phyloP scores from a whole-genome alignment of 2,113 vertebrate species.

The Paratilapia polleni region DNA sequence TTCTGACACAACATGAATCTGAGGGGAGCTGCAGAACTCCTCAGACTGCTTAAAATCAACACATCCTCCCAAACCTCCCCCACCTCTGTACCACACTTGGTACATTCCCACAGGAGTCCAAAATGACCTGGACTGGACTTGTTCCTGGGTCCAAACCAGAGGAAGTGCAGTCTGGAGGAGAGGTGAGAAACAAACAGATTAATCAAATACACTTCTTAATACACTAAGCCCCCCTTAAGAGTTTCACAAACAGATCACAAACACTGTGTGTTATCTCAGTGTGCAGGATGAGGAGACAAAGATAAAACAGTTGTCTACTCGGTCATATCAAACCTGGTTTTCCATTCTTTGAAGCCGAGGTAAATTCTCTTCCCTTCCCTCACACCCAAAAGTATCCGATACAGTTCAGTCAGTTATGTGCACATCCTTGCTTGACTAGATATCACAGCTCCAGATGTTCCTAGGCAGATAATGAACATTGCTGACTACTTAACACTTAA shows the following conservation, averaged over 20 bases:
- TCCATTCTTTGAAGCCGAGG: too few species aligned
- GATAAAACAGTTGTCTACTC: too few species aligned
- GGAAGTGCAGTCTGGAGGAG: neutral
- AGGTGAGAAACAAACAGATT: too few species aligned
- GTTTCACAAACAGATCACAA: too few species aligned
- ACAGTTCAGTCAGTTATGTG: neutral
- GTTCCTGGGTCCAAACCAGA: neutral
- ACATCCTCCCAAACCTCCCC: too few species aligned
- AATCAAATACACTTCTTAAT: neutral
- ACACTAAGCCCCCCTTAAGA: neutral
- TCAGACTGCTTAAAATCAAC: neutral
- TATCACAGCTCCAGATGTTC: neutral
- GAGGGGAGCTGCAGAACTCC: neutral
- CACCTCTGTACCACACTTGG: too few species aligned
- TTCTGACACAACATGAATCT: neutral
- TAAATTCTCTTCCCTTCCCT: too few species aligned
- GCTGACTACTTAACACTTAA: neutral
- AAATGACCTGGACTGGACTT: neutral
- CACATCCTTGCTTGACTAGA: fast-evolving
- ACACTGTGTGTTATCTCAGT: neutral
- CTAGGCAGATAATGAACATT: neutral
- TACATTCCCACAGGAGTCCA: neutral
- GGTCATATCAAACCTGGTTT: too few species aligned
- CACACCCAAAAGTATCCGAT: too few species aligned
- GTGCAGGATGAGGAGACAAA: neutral